These are phyloP conservation scores for Philereme transversata DNA, from an alignment of 2,888 invertebrate genomes.

Conservation along the genomic window DNA sequence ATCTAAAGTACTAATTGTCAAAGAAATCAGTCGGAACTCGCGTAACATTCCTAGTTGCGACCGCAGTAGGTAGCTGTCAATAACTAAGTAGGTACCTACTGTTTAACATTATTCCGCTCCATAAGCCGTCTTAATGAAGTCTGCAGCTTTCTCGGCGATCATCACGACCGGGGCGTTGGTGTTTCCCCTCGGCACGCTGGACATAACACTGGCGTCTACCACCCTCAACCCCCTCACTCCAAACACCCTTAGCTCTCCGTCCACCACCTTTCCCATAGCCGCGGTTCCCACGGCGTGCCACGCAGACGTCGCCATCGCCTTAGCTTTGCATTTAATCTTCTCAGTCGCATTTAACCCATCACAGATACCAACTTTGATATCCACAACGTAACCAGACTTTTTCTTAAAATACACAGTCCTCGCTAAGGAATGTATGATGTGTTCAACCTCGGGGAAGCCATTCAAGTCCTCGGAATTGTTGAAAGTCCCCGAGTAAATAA, in stretches of 20 bases:
- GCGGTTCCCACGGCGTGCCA: conserved; percentile 74
- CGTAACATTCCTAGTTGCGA: conserved; percentile 24
- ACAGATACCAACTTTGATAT: conserved; percentile 54
- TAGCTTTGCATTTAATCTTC: conserved; percentile 71
- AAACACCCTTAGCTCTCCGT: conserved; percentile 51
- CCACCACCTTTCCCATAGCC: conserved; percentile 65
- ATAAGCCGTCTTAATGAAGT: conserved; percentile 58
- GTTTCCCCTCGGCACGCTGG: conserved; percentile 63
- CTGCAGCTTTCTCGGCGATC: conserved; percentile 69
- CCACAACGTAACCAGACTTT: conserved; percentile 54
- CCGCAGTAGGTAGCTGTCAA: conserved; percentile 16
- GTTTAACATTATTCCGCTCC: conserved; percentile 22
- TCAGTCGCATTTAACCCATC: conserved; percentile 49
- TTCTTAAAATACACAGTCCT: conserved; percentile 57
- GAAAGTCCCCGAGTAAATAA: conserved; percentile 67
- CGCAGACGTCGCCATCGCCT: conserved; percentile 60
- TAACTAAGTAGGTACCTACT: no score
- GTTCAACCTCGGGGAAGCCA: conserved; percentile 55
- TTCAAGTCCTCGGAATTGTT: conserved; percentile 53
- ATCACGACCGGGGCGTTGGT: conserved; percentile 72
- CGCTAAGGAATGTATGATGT: conserved; percentile 50
- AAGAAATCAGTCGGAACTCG: conserved; percentile 5
- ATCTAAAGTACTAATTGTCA: neutral
- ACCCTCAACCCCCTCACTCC: conserved; percentile 60
- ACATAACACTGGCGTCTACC: conserved; percentile 71